phyloP scores from a whole-genome alignment of 2,888 invertebrate species.

The Ecliptopera silaceata region DNA sequence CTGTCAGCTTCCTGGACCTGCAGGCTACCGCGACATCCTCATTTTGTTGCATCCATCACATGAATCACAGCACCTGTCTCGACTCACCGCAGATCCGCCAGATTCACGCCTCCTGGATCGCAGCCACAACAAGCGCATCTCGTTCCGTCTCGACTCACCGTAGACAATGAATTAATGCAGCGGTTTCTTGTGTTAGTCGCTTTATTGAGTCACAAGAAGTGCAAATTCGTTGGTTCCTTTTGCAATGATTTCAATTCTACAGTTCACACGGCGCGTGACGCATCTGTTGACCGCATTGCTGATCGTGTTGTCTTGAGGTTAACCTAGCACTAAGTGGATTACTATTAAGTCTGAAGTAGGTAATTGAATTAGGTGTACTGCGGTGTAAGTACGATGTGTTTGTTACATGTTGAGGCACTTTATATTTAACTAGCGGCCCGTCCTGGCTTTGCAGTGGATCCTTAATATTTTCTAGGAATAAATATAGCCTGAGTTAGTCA shows the following conservation, averaged over 20 bases:
- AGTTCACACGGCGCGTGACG: conserved; percentile 34
- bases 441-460: no score
- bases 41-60: no score
- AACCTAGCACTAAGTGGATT: conserved; percentile 24
- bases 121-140: no score
- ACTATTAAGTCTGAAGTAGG: conserved; percentile 19
- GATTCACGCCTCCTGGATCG: no score
- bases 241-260: conserved; percentile 58
- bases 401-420: background rate
- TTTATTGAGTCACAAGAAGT: conserved; percentile 31
- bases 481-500: no score
- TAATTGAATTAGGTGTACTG: conserved; percentile 16
- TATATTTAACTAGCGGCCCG: background rate
- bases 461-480: no score
- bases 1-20: no score
- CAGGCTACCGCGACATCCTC: no score
- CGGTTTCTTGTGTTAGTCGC: background rate
- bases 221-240: conserved; percentile 57
- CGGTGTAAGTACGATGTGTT: background rate
- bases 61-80: no score
- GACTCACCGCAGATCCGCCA: no score
- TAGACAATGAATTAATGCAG: no score
- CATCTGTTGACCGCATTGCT: conserved; percentile 17
- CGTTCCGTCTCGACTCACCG: no score
- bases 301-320: conserved; percentile 22